phyloP scores from a whole-genome alignment of 2,113 vertebrate genomes.

The Ciconia boyciana region DNA sequence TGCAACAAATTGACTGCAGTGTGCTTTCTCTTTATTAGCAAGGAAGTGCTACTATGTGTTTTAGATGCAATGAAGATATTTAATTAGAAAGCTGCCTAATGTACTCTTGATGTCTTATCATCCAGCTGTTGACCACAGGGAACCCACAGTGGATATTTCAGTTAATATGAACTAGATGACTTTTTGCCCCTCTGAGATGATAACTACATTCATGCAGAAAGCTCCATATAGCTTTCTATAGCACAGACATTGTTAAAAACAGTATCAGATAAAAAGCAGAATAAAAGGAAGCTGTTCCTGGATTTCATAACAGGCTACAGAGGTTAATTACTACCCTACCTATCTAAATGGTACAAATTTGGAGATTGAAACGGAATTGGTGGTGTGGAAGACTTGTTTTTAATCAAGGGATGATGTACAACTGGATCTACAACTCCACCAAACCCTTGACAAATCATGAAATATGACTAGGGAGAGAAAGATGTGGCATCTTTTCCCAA shows the following conservation, averaged over 20 bases:
- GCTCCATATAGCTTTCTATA: not conserved
- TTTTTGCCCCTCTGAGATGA: not conserved
- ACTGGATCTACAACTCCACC: not conserved
- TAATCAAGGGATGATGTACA: not conserved
- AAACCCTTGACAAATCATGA: not conserved
- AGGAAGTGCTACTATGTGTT: not conserved
- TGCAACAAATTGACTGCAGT: not conserved
- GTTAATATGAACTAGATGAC: not conserved
- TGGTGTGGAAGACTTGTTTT: not conserved
- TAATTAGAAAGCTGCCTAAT: slow-evolving; percentile 26
- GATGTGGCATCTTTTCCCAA: not conserved
- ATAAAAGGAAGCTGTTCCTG: not conserved
- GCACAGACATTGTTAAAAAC: not conserved
- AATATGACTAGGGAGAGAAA: not conserved
- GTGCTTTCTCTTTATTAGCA: not conserved
- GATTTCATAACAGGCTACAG: not conserved
- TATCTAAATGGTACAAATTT: not conserved
- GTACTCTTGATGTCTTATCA: not conserved
- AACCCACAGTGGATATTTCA: not conserved
- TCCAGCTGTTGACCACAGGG: not conserved
- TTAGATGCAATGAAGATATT: not conserved
- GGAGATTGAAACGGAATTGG: not conserved
- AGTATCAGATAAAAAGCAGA: not conserved
- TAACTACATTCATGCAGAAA: not conserved
- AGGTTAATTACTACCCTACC: not conserved